These are phyloP conservation scores for Prunella fulvescens DNA, from an alignment of 2,113 vertebrate species.

Conservation along the genomic window DNA sequence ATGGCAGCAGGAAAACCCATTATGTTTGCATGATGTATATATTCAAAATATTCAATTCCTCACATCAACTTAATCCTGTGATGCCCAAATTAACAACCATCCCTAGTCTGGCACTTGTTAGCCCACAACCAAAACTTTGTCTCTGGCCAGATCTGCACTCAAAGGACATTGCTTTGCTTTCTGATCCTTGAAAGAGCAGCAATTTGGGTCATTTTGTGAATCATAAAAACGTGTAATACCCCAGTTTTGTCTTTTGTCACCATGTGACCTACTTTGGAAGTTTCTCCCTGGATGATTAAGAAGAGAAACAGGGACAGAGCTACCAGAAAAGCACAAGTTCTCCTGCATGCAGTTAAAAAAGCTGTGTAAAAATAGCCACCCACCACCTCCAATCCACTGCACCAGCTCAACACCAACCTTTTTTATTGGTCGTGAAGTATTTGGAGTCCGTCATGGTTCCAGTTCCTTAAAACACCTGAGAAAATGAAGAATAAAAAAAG, in stretches of 20 bases:
- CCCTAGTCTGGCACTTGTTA: background rate
- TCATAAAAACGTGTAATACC: accelerated
- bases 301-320: slow-evolving; percentile 42
- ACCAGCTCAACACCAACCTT: slow-evolving; percentile 77
- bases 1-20: background rate
- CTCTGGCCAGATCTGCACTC: background rate
- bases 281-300: slow-evolving; percentile 41
- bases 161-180: background rate
- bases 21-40: background rate
- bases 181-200: background rate
- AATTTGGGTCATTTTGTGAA: background rate
- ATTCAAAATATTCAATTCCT: background rate
- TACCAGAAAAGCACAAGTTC: slow-evolving; percentile 13
- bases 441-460: slow-evolving; percentile 96
- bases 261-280: slow-evolving; percentile 32
- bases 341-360: background rate
- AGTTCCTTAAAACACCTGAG: slow-evolving; percentile 71
- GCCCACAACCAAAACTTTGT: background rate
- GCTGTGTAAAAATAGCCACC: slow-evolving; percentile 35
- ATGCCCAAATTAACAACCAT: background rate
- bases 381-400: background rate
- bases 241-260: slow-evolving; percentile 6
- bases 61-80: background rate
- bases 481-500: background rate
- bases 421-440: slow-evolving; percentile 99